phyloP scores from a whole-genome alignment of 2,888 invertebrate genomes.

The Criorhina ranunculi region DNA sequence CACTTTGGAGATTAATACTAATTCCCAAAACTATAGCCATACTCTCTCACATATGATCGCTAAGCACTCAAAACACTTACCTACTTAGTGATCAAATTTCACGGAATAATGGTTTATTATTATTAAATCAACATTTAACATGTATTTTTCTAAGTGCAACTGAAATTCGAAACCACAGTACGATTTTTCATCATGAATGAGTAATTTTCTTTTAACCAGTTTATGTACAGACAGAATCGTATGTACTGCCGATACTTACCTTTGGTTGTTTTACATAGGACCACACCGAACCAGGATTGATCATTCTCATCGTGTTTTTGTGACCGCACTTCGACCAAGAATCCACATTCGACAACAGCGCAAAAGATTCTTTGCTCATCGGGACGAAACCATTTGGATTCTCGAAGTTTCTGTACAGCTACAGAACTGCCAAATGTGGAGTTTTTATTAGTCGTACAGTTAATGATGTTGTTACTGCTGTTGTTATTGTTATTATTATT shows the following conservation, averaged over 20 bases:
- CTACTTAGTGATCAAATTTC: constrained; percentile 18
- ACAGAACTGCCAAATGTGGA: constrained; percentile 88
- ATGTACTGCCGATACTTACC: constrained; percentile 84
- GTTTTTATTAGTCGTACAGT: constrained; percentile 78
- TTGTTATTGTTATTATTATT: constrained; percentile 71
- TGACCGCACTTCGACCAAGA: constrained; percentile 88
- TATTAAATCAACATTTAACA: constrained; percentile 34
- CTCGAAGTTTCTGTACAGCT: constrained; percentile 89
- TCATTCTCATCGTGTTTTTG: constrained; percentile 83
- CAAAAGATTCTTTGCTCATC: constrained; percentile 89
- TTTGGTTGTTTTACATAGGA: constrained; percentile 90
- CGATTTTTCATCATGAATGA: neutral
- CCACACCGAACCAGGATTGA: constrained; percentile 87
- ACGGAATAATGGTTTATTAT: constrained; percentile 10
- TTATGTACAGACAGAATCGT: constrained; percentile 7
- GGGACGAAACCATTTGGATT: constrained; percentile 91
- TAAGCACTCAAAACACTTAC: neutral
- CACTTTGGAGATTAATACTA: neutral
- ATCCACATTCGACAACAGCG: constrained; percentile 90
- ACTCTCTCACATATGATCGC: no score
- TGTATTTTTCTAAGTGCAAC: neutral
- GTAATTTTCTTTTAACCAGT: constrained; percentile 4
- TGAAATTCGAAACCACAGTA: neutral
- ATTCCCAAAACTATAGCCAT: no score
- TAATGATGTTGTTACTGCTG: constrained; percentile 84